Evolutionary conservation across 2,888 invertebrate genomes (phyloP), one percentile per base, ranked within the genome.

Genomic region (Sussaba pulchella): DNA sequence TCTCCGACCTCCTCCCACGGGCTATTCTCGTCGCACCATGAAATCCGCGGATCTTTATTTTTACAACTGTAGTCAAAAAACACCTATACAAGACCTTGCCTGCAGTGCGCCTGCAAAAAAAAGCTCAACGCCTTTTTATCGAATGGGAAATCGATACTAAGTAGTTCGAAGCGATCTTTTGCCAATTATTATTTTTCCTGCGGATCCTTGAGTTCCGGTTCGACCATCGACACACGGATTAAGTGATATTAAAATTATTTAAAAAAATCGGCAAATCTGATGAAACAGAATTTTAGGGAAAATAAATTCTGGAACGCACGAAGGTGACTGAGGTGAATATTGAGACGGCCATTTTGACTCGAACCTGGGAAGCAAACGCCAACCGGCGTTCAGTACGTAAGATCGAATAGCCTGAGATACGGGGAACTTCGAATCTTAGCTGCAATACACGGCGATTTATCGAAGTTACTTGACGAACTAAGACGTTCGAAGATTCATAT

Each of bases 401-500:
- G 43, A 70, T 21, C 14, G 4, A 14, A 1, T 19, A 14, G 17
- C 5, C 26, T 31, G 57, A 26, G 31, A 57, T 43, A 26, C 57
- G 43, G 43, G 57, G 57, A 57, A 70, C 52, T 24, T 12, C 19
- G 41, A 21, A 26, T 17, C 12, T 19, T 12, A 26, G 26, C 17
- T 12, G 26, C 43, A 17, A 17, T 39, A 17, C 26, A 14, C 14
- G 12, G 21, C 14, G 39, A 70, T 76, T 21, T 50, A 76, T 63
- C 43, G 43, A 63, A 66, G 66, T 45, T n/a, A 17, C 36, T 54
- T 19, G 39, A n/a, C 36, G 54, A 76, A 45, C 54, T n/a, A 31
- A 45, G 45, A 64, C 70, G 43, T 43, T 64, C 63, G 54, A 54
- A 64, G 63, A 76, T 63, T 31, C 54, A 63, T 76, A 31, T 63